Base-by-base conservation (phyloP, 2,888 invertebrate species). In the Hipparchia semele region DNA sequence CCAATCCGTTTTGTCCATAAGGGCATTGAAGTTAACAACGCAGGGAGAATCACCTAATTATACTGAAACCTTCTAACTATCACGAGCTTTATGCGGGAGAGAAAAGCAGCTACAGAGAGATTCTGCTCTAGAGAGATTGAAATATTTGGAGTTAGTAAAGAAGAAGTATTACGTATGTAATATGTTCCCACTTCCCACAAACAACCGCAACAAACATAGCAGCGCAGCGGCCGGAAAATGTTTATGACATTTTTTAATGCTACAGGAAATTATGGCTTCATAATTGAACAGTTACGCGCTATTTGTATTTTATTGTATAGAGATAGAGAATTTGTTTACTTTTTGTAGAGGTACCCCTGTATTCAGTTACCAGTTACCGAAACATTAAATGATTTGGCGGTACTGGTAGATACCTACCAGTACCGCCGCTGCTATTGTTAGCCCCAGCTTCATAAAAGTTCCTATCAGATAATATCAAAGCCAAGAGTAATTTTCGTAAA, bases 221-320 rank as follows among this genome's bases (percentile, higher is more conserved):
- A 51, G 49, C 49, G 53, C 58, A 51, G 49, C 49, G 23, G 56
- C 46, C 53, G 60, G 45, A 60, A 66, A 45, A 45, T 39, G 68
- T 69, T 58, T 56, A 64, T 70, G 68, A 73, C n/a, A 73, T 54
- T 54, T 23, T 54, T 54, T 70, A 67, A 67, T 64, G 33, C 62
- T 49, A 68, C 73, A 68, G 54, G 67, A 67, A 67, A 71, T 62
- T 62, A 67, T 23, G 45, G 65, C 45, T 53, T 53, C 54, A 66
- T 23, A n/a, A 46, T 60, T 68, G 45, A 12, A 39, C 51, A 10
- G 13, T 65, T 45, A 61, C 61, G 65, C 65, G 10, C 33, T 53
- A 51, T 65, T 65, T 53, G 51, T 23, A 64, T 64, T 51, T 64
- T 51, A 65, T 51, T 64, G 13, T 33, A 10, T 60, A 53, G 23